A percentile compares a stretch with the other conserved stretches of the same genome.
Conservation (phyloP, 2,888 invertebrate species). For the Calameuta filiformis region DNA sequence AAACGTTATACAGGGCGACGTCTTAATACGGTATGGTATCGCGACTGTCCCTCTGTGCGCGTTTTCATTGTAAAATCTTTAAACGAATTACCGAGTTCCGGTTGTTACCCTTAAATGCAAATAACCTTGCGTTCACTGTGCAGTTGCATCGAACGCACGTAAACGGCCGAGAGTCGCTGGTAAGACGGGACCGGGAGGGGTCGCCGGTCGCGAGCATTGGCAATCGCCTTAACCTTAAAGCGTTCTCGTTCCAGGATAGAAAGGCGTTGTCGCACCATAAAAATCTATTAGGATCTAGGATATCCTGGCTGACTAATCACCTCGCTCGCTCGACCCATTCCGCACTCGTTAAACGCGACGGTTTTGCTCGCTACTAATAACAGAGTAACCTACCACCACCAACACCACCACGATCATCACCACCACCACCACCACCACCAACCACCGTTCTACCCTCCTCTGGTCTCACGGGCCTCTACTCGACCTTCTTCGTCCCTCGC, state of each 20-base stretch:
- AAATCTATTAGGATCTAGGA: neutral
- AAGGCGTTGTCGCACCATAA: neutral
- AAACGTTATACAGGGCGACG: neutral
- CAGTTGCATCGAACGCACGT: neutral
- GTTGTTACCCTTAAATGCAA: neutral
- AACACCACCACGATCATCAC: too few relatives aligned
- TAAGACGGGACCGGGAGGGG: neutral
- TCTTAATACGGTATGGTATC: neutral
- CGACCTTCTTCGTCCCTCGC: neutral
- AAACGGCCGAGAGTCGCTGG: neutral
- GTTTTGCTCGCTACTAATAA: neutral
- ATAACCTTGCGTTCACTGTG: neutral
- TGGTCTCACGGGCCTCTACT: neutral
- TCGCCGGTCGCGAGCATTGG: neutral
- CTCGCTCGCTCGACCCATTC: neutral
- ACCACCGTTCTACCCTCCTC: neutral
- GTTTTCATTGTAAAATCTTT: neutral
- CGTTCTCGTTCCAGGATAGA: neutral
- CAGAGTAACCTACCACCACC: neutral
- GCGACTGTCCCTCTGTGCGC: neutral
- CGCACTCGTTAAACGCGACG: neutral
- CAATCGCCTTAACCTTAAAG: neutral
- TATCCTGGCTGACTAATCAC: conserved; percentile 1
- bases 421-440: too few relatives aligned
- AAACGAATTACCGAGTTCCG: neutral